phyloP scores from a whole-genome alignment of 2,888 invertebrate species.

The Cosmorhoe ocellata region DNA sequence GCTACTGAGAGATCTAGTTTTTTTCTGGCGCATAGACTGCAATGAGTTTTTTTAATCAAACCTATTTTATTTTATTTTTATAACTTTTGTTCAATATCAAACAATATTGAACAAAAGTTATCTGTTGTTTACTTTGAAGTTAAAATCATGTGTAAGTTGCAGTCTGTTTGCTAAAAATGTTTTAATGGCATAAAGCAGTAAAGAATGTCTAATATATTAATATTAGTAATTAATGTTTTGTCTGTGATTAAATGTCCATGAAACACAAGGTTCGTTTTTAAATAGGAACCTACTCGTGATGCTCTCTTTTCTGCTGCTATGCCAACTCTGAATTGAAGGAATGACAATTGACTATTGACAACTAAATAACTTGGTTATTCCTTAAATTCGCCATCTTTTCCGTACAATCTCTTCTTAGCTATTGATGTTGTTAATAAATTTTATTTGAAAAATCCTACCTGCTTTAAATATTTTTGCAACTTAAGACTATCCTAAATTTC shows the following conservation, averaged over 20 bases:
- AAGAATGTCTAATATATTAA: too few relatives aligned
- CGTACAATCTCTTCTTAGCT: constrained; percentile 36
- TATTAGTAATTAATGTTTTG: background rate
- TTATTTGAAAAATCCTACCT: background rate
- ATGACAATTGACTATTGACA: too few relatives aligned
- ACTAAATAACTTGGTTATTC: constrained; percentile 26
- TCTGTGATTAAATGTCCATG: background rate
- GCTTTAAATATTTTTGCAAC: background rate
- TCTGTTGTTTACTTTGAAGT: background rate
- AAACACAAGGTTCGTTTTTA: background rate
- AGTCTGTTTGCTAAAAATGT: constrained; percentile 21
- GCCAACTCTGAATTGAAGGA: constrained; percentile 20
- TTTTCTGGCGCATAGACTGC: constrained; percentile 26
- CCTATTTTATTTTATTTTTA: background rate
- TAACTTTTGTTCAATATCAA: too few relatives aligned
- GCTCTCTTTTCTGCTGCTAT: constrained; percentile 25
- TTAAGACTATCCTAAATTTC: background rate
- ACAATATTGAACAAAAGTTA: background rate
- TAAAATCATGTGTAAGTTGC: constrained; percentile 1
- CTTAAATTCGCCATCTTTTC: constrained; percentile 15
- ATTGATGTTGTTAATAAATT: constrained; percentile 20
- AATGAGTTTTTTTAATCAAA: constrained; percentile 1
- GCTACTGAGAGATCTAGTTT: constrained; percentile 40
- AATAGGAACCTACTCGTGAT: background rate
- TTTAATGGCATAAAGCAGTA: constrained; percentile 24